Evolutionary conservation across 2,888 invertebrate species (phyloP).

Genomic region (Steromphala cineraria): DNA sequence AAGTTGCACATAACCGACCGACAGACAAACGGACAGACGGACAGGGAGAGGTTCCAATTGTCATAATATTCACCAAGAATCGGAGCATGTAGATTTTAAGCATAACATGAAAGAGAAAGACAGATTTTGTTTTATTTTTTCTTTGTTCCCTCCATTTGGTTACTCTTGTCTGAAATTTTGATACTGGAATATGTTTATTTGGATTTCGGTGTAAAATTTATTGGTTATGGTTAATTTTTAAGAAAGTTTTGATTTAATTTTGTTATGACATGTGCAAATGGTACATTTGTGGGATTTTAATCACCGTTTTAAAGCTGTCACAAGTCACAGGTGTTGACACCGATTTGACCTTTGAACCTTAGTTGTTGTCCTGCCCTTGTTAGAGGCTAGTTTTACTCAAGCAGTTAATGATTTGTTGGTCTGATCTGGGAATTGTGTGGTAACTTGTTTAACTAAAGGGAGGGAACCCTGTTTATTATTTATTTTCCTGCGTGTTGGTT

Average conservation of each 20-base stretch:
- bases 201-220: neutral
- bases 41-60: conserved; percentile 15
- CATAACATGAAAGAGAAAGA: conserved; percentile 20
- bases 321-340: neutral
- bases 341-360: neutral
- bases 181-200: neutral
- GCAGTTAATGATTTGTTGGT: neutral
- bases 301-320: neutral
- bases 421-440: neutral
- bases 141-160: conserved; percentile 5
- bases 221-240: conserved; percentile 13
- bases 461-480: conserved; percentile 20
- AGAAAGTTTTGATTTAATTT: neutral
- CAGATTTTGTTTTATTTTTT: neutral
- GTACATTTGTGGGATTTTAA: conserved; percentile 1
- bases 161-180: neutral
- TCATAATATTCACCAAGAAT: conserved; percentile 32
- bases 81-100: conserved; percentile 6
- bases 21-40: too few species aligned
- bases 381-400: conserved; percentile 9
- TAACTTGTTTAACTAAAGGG: conserved; percentile 7
- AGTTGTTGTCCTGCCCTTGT: neutral
- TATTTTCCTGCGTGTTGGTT: conserved; percentile 8
- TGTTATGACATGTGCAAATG: neutral
- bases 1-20: conserved; percentile 15